phyloP scores from a whole-genome alignment of 2,113 vertebrate species.

The Polypterus senegalus region DNA sequence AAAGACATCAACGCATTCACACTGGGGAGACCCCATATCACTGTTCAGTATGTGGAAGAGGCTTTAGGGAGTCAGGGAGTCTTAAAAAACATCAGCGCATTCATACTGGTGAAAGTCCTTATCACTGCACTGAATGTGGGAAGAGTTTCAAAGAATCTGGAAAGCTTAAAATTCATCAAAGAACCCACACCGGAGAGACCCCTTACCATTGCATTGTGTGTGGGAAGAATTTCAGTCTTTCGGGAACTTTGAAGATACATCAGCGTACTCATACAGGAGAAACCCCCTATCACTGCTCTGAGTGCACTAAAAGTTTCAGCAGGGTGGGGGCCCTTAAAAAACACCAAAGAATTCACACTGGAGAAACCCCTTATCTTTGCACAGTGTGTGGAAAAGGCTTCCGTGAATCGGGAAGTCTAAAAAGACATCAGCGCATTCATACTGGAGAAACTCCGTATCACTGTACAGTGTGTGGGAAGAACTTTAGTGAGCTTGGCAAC shows the following conservation, averaged over 20 bases:
- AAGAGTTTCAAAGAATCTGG: not conserved
- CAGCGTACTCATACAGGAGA: not conserved
- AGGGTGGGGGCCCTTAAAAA: not conserved
- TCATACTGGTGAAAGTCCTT: not conserved
- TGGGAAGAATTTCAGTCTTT: constrained; percentile 3
- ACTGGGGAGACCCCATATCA: not conserved
- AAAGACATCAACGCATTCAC: not conserved
- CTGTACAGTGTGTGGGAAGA: not conserved
- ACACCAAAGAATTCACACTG: constrained; percentile 1
- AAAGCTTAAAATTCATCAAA: not conserved
- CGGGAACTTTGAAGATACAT: not conserved
- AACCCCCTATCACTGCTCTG: not conserved
- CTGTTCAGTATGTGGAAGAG: not conserved
- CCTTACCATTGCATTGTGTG: constrained; percentile 2
- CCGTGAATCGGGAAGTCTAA: not conserved
- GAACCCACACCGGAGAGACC: not conserved
- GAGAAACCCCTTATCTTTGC: constrained; percentile 2
- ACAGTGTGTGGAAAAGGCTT: constrained; percentile 3
- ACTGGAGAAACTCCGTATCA: not conserved
- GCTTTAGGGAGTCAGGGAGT: constrained; percentile 3
- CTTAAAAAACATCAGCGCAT: not conserved
- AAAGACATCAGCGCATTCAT: not conserved
- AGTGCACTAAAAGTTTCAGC: constrained; percentile 1
- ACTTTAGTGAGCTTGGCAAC: not conserved
- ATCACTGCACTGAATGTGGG: not conserved